Evolutionary conservation across 2,113 vertebrate genomes (phyloP), one percentile per base, ranked within the genome.

Genomic region (Vimba vimba): DNA sequence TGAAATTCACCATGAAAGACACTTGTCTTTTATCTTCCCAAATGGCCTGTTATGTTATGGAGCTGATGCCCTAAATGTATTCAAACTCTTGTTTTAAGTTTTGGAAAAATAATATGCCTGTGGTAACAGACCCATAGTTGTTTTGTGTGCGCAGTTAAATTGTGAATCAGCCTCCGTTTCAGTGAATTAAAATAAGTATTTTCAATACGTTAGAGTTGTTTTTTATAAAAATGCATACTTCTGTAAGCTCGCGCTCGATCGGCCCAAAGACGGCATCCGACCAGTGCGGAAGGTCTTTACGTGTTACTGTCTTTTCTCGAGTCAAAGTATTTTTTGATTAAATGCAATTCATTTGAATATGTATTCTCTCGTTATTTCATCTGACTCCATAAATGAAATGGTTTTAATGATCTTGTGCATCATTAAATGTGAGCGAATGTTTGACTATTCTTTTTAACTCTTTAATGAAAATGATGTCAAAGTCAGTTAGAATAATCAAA

Each of bases 1-100:
- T 89, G 88, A 87, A 87, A 89, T 89, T 75, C 36, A 69, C 83
- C 82, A 85, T 83, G 82, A 89, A 89, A 82, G 88, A 87, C 85
- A 77, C 85, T 84, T 76, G 81, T 88, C 68, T 64, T 82, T 87
- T 82, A 89, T 89, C 78, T 81, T 33, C 71, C 68, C 79, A 84
- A 84, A 88, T 71, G 87, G 82, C 75, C 81, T 81, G 85, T 86
- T 82, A 85, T 83, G 55, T 82, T 82, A 82, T 33, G 17, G 78
- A 85, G 82, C 84, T 50, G 64, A 74, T 79, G 82, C 25, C 64
- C 45, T 57, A 39, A 68, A 88, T 84, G 47, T 80, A 80, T 79
- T 45, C 2, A 57, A 74, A 83, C 74, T 45, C 69, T 86, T 86
- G 27, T 82, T 68, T 84, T 36, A 76, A 68, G 45, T 78, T 73